Percentiles rank a stretch among this genome's conserved stretches.
Conservation (phyloP, 2,888 invertebrate genomes). For the Sarcophaga variegata region DNA sequence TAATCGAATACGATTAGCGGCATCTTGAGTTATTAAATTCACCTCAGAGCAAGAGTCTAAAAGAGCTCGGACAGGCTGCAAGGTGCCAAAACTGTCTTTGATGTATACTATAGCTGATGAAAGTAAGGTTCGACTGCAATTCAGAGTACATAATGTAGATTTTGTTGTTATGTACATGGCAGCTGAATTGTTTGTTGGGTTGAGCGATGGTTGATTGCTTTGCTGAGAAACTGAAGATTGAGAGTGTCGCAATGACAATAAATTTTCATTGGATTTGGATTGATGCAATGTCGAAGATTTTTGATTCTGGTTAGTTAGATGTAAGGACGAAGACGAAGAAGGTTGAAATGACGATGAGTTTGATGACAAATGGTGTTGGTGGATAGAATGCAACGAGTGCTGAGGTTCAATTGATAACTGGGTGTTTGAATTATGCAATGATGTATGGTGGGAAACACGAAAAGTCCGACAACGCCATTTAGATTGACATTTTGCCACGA, state of each 20-base stretch:
- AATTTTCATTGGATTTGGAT: neutral
- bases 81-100: constrained; percentile 19
- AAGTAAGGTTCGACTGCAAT: neutral
- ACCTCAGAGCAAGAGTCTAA: constrained; percentile 14
- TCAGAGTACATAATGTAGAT: neutral
- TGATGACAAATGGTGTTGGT: neutral
- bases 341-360: constrained; percentile 16
- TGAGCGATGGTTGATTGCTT: too few species aligned
- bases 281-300: neutral
- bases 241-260: neutral
- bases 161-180: neutral
- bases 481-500: neutral
- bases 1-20: neutral
- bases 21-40: constrained; percentile 14
- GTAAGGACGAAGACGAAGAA: constrained; percentile 13
- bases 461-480: constrained; percentile 8
- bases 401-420: neutral
- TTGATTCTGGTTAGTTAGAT: neutral
- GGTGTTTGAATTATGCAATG: neutral
- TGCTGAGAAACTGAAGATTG: neutral
- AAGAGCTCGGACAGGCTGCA: constrained; percentile 19
- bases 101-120: constrained; percentile 17
- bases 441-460: constrained; percentile 14
- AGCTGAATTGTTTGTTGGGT: neutral
- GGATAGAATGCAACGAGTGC: neutral